Evolutionary conservation across 2,797 vertebrate genomes (phyloP).

Genomic region (Oreonectes daqikongensis): DNA sequence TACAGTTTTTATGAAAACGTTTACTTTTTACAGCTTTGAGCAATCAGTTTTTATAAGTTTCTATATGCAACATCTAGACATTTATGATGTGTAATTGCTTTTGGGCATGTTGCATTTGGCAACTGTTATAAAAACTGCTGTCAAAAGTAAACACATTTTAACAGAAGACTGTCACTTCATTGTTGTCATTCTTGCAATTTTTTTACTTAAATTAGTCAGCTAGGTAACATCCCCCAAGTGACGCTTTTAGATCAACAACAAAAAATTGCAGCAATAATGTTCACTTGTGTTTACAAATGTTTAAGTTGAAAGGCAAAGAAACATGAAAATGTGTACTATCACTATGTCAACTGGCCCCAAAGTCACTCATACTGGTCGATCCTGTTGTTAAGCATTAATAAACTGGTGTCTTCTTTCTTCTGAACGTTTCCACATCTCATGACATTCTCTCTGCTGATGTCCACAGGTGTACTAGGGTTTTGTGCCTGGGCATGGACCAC

Average conservation of each 20-base stretch:
- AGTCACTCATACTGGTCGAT: neutral
- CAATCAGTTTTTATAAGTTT: no score
- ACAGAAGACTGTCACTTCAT: neutral
- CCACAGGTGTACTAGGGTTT: constrained; percentile 70
- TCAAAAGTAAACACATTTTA: no score
- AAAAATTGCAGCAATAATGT: neutral
- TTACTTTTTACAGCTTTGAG: no score
- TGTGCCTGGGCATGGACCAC: constrained; percentile 84
- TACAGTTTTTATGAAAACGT: no score
- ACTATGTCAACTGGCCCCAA: neutral
- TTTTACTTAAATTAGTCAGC: neutral
- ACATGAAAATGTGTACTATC: neutral
- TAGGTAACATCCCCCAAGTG: neutral
- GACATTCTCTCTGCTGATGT: constrained; percentile 50
- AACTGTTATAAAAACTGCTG: no score
- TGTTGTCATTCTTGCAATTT: neutral
- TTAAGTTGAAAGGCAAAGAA: neutral
- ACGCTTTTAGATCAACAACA: neutral
- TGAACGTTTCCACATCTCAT: constrained; percentile 7
- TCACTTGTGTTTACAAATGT: neutral
- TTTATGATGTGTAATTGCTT: no score
- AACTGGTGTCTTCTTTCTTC: neutral
- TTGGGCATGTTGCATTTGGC: no score
- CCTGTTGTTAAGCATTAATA: neutral
- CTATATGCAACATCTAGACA: no score